These are phyloP conservation scores for Salvelinus fontinalis DNA, from an alignment of 2,113 vertebrate genomes.

Conservation along the genomic window DNA sequence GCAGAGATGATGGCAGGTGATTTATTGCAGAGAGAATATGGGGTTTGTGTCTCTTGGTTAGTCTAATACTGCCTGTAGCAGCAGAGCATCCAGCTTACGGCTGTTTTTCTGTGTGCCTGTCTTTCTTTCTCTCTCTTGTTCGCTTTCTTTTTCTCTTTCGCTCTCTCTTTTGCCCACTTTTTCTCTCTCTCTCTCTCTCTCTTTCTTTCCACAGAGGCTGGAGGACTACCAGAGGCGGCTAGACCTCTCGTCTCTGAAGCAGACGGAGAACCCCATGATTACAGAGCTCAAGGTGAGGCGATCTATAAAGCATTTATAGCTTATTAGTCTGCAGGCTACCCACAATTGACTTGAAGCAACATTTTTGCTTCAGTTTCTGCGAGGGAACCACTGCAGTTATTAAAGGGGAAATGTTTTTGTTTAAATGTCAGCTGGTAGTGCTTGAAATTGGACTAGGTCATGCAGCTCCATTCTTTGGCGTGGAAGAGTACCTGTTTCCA, in stretches of 20 bases:
- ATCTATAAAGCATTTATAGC: not conserved
- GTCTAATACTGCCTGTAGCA: not conserved
- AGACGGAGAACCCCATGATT: conserved; percentile 92
- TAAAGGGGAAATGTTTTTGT: too few relatives aligned
- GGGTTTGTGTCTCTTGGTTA: too few relatives aligned
- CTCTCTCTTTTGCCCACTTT: not conserved
- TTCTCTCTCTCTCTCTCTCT: not conserved
- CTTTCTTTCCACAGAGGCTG: conserved; percentile 77
- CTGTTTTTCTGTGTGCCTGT: too few relatives aligned
- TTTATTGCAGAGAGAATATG: too few relatives aligned
- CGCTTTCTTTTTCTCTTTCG: not conserved
- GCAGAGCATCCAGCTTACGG: not conserved
- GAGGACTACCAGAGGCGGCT: conserved; percentile 96
- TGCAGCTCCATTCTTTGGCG: too few relatives aligned
- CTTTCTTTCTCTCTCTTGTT: not conserved
- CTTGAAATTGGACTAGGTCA: too few relatives aligned
- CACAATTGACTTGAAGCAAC: too few relatives aligned
- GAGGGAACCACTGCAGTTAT: too few relatives aligned
- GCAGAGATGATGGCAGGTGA: too few relatives aligned
- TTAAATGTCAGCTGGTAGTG: too few relatives aligned
- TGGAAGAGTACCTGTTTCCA: too few relatives aligned
- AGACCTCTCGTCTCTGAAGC: conserved; percentile 92
- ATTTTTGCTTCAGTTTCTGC: too few relatives aligned
- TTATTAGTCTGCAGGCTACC: not conserved
- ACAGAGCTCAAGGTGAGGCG: conserved; percentile 90